phyloP scores from a whole-genome alignment of 2,113 vertebrate genomes.

The Serilophus lunatus region DNA sequence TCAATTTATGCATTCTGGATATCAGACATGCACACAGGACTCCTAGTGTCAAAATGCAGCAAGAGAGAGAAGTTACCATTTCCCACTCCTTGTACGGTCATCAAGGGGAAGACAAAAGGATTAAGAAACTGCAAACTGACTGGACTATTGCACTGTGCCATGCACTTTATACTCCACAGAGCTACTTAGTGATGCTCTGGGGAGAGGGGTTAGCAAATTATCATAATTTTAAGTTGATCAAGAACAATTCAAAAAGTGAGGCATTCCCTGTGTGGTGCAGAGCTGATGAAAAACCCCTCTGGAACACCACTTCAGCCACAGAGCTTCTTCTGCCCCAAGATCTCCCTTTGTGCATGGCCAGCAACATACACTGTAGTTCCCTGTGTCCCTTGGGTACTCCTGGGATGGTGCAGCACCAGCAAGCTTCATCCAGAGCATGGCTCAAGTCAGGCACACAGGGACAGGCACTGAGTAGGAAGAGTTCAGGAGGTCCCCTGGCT shows the following conservation, averaged over 20 bases:
- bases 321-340: neutral
- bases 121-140: neutral
- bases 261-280: neutral
- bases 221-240: neutral
- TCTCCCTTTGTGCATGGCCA: neutral
- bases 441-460: fast-evolving
- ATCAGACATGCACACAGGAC: neutral
- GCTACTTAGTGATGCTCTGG: neutral
- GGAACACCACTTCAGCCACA: neutral
- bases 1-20: neutral
- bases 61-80: neutral
- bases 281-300: neutral
- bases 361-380: fast-evolving
- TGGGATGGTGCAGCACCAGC: neutral
- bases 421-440: neutral
- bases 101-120: neutral
- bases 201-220: neutral
- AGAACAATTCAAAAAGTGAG: neutral
- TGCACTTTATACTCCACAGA: neutral
- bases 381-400: neutral
- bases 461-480: neutral
- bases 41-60: neutral
- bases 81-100: neutral
- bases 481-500: fast-evolving
- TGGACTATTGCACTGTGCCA: neutral